Percentiles rank a stretch among this genome's conserved stretches.
These are phyloP conservation scores for Myripristis jacobus DNA, from an alignment of 2,797 vertebrate genomes.

Conservation along the genomic window DNA sequence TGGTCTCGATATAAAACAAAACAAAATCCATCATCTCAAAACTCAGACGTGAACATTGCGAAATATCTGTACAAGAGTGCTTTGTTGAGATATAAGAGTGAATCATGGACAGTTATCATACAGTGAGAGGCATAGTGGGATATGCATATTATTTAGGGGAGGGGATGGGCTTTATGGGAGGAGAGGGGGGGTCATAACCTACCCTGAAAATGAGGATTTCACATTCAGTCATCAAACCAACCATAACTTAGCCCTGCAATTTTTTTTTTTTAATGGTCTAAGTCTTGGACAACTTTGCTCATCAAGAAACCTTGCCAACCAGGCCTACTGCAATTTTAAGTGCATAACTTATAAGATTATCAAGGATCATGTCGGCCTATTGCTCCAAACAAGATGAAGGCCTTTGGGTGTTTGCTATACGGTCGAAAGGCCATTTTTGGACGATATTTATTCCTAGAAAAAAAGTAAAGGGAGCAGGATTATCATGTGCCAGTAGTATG, in stretches of 20 bases:
- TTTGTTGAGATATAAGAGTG: constrained; percentile 59
- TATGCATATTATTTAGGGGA: constrained; percentile 65
- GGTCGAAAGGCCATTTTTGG: constrained; percentile 75
- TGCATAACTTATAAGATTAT: constrained; percentile 53
- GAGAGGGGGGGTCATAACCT: constrained; percentile 32
- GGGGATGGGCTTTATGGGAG: constrained; percentile 1
- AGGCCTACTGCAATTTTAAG: constrained; percentile 50
- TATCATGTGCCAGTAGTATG: constrained; percentile 47
- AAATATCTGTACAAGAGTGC: constrained; percentile 69
- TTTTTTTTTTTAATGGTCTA: too few species aligned
- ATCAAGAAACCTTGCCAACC: constrained; percentile 14
- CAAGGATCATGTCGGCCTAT: constrained; percentile 66
- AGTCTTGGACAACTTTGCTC: constrained; percentile 34
- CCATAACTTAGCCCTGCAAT: constrained; percentile 29
- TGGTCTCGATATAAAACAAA: constrained; percentile 30
- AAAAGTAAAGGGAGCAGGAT: constrained; percentile 67
- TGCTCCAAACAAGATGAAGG: constrained; percentile 73
- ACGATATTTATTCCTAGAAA: constrained; percentile 63
- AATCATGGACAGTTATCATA: constrained; percentile 65
- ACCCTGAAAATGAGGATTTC: constrained; percentile 60
- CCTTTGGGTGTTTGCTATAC: constrained; percentile 76
- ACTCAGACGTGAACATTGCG: constrained; percentile 29
- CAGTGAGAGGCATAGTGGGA: constrained; percentile 65
- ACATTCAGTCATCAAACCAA: constrained; percentile 68
- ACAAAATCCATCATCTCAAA: constrained; percentile 30